phyloP scores from a whole-genome alignment of 2,888 invertebrate species.

The Rhaphigaster nebulosa region DNA sequence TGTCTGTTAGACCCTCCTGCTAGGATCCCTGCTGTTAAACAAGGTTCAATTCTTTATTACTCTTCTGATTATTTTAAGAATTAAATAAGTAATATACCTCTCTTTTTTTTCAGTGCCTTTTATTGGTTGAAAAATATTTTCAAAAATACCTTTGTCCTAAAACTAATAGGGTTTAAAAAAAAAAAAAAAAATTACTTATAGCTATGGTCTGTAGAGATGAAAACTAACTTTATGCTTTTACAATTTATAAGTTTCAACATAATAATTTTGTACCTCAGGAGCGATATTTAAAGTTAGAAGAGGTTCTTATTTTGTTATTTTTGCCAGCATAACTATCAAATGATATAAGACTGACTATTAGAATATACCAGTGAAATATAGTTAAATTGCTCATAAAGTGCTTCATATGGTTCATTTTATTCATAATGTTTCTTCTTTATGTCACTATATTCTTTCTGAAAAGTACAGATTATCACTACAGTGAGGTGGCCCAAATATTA shows the following conservation, averaged over 20 bases:
- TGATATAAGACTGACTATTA: background rate
- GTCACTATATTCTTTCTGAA: background rate
- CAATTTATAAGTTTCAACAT: too few relatives aligned
- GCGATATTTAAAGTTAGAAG: too few relatives aligned
- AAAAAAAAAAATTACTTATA: background rate
- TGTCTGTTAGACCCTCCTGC: conserved; percentile 69
- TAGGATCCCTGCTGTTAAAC: conserved; percentile 63
- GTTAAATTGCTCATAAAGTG: background rate
- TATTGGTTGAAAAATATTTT: background rate
- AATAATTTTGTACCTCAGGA: too few relatives aligned
- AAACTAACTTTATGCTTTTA: background rate
- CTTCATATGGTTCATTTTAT: too few relatives aligned
- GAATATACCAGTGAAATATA: background rate
- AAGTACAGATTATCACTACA: background rate
- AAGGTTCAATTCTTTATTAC: conserved; percentile 55
- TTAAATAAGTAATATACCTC: background rate
- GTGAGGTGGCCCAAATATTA: background rate
- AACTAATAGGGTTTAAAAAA: background rate
- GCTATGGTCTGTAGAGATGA: background rate
- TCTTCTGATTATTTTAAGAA: background rate
- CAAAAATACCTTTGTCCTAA: background rate
- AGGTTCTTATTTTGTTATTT: too few relatives aligned
- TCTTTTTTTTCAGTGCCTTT: background rate
- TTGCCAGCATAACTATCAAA: background rate
- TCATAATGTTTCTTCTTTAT: background rate